Percentiles rank a stretch among this genome's conserved stretches.
phyloP scores from a whole-genome alignment of 1,140 invertebrate species.

The Apis laboriosa region DNA sequence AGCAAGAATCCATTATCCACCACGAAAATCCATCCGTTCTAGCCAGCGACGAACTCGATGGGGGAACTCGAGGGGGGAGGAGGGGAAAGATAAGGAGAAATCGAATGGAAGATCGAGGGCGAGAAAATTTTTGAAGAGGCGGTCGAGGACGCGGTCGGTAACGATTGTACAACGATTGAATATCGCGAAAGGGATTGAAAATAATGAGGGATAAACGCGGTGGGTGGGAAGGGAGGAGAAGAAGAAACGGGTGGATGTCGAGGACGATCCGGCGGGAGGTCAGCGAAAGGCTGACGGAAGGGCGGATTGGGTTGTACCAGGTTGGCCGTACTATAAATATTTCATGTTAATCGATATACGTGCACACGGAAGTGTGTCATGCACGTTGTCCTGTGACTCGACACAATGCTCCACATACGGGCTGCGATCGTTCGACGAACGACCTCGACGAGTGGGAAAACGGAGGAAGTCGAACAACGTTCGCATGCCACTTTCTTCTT shows the following conservation, averaged over 20 bases:
- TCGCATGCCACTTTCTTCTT: background rate
- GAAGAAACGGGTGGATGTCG: slow-evolving; percentile 14
- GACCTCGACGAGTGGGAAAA: background rate
- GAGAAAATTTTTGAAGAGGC: background rate
- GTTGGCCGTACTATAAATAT: slow-evolving; percentile 67
- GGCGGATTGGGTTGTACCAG: slow-evolving; percentile 39
- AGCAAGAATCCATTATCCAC: background rate
- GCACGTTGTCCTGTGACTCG: slow-evolving; percentile 53
- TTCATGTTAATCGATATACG: slow-evolving; percentile 70
- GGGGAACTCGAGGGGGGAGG: no score
- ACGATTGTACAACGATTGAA: background rate
- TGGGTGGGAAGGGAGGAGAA: background rate
- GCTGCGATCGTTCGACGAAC: slow-evolving; percentile 8
- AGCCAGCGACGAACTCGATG: background rate
- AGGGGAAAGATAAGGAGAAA: background rate
- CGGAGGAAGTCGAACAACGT: background rate
- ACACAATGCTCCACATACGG: slow-evolving; percentile 39
- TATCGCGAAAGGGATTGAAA: background rate
- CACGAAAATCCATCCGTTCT: background rate
- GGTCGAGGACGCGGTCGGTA: background rate
- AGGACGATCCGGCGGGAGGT: slow-evolving; percentile 28
- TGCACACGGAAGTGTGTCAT: slow-evolving; percentile 49
- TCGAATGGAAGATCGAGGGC: background rate
- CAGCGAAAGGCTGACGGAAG: slow-evolving; percentile 33
- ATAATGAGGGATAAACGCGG: background rate